Evolutionary conservation across 2,113 vertebrate genomes (phyloP).

Genomic region (Gorsachius goisagi): DNA sequence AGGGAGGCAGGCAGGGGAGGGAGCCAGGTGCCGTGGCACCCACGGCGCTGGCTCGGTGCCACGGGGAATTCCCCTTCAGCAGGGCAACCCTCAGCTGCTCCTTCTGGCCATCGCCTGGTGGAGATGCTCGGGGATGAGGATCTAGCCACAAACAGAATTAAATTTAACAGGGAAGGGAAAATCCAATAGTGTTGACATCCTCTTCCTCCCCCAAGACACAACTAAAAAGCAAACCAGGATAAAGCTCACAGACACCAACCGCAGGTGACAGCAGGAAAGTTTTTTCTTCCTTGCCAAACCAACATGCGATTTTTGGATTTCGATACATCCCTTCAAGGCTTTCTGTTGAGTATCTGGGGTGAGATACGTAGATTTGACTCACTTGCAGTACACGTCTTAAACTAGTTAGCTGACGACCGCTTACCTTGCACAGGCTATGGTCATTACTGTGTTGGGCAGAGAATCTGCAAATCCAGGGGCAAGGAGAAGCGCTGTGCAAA

Average conservation of each 20-base stretch:
- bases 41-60: background rate
- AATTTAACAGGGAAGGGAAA: background rate
- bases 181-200: background rate
- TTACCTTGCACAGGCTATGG: background rate
- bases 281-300: background rate
- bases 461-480: background rate
- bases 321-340: too few relatives aligned
- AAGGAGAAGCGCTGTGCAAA: accelerated
- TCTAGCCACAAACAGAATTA: accelerated
- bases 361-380: background rate
- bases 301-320: background rate
- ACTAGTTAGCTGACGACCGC: accelerated
- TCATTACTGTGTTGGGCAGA: background rate
- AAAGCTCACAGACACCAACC: background rate
- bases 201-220: background rate
- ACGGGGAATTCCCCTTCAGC: background rate
- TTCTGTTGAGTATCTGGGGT: background rate
- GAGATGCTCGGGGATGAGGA: background rate
- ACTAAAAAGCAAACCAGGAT: background rate
- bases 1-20: background rate
- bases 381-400: background rate
- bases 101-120: background rate
- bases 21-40: background rate
- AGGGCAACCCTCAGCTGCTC: background rate
- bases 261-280: background rate